phyloP scores from a whole-genome alignment of 2,113 vertebrate genomes.

The Oreotrochilus melanogaster region DNA sequence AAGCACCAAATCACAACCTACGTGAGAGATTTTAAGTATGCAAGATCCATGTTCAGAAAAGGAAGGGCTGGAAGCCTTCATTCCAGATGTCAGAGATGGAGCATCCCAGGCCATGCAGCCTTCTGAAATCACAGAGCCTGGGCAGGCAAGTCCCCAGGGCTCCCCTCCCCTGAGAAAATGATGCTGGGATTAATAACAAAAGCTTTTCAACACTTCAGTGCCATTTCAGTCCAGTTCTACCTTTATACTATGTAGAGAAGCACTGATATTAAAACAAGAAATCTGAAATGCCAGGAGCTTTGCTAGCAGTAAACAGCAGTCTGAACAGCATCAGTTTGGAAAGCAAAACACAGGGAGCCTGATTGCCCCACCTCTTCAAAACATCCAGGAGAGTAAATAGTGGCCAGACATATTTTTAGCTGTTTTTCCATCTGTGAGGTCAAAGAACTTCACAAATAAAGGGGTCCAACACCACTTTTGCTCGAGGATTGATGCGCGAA shows the following conservation, averaged over 20 bases:
- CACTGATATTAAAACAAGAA: background rate
- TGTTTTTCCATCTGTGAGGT: background rate
- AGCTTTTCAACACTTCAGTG: background rate
- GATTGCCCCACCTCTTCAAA: background rate
- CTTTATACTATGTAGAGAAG: background rate
- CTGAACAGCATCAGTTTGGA: background rate
- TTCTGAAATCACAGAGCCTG: background rate
- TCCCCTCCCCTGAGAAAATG: background rate
- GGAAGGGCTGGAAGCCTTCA: background rate
- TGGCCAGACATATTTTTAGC: background rate
- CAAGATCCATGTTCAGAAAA: background rate
- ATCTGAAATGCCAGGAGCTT: background rate
- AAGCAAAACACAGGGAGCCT: background rate
- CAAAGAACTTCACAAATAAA: background rate
- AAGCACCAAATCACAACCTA: background rate
- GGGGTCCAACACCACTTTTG: background rate
- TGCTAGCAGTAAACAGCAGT: background rate
- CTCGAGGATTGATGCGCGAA: background rate
- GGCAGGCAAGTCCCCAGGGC: rapidly evolving
- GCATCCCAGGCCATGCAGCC: rapidly evolving
- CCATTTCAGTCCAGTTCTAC: background rate
- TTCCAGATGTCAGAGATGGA: background rate
- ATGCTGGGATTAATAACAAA: background rate
- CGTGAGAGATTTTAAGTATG: rapidly evolving
- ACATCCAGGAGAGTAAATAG: background rate